Percentiles rank a stretch among this genome's conserved stretches.
Conservation (phyloP, 2,113 vertebrate genomes). For the Peromyscus polionotus region DNA sequence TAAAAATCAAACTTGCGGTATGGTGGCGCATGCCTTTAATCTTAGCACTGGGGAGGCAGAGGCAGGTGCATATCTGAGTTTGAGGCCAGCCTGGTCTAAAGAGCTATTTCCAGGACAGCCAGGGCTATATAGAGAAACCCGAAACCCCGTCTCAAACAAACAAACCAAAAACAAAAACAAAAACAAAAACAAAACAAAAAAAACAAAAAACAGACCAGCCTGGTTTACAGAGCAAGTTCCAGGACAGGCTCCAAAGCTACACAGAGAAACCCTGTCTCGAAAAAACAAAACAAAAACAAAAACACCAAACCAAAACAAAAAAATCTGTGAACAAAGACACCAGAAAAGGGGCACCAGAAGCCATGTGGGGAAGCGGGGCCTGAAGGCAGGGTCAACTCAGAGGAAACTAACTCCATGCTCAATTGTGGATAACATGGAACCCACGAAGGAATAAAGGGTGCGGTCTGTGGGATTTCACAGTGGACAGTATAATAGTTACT, state of each 20-base stretch:
- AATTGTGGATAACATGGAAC: not conserved
- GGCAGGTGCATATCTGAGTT: not conserved
- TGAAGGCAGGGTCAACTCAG: not conserved
- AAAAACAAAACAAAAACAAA: not conserved
- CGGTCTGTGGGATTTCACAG: not conserved
- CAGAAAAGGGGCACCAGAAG: not conserved
- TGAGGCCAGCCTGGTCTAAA: not conserved
- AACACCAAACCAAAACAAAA: not conserved
- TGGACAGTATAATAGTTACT: not conserved
- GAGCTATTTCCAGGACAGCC: not conserved
- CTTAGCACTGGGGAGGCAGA: not conserved
- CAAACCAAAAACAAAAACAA: too few relatives aligned
- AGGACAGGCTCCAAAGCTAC: too few relatives aligned
- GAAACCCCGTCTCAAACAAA: not conserved
- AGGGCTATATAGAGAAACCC: too few relatives aligned
- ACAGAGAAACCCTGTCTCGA: too few relatives aligned
- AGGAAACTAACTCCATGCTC: not conserved
- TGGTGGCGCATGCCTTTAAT: not conserved
- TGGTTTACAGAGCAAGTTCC: too few relatives aligned
- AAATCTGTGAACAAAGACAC: not conserved
- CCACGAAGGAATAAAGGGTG: not conserved
- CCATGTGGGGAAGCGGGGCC: too few relatives aligned
- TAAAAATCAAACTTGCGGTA: constrained; percentile 88
- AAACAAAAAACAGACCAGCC: too few relatives aligned
- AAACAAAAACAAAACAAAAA: too few relatives aligned